Evolutionary conservation across 2,888 invertebrate genomes (phyloP), one percentile per base, ranked within the genome.

Genomic region (Zygothrica quintamaculata): DNA sequence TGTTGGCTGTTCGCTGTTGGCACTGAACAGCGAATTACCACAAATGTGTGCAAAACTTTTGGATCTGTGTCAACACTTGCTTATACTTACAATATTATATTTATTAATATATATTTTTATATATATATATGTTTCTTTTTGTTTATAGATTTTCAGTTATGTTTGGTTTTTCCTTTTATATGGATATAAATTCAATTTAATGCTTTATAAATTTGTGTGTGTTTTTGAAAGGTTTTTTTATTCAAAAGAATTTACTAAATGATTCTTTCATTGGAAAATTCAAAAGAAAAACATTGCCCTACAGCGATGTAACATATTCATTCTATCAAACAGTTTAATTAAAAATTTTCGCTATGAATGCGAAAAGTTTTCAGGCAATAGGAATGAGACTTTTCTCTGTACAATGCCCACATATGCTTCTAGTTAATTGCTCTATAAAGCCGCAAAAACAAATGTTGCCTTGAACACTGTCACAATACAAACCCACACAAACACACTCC

Each of bases 341-440:
- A 77, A 66, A 59, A 36, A 46, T 46, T 43, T 64, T 64, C 36
- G 22, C 47, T 15, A 36, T 31, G 53, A 42, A 34, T 56, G 48
- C 52, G 16, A 22, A 42, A 22, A 15, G 29, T 56, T 56, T 48
- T 29, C 4, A 8, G 39, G 34, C 11, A 29, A 46, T 43, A 25
- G 43, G 36, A 46, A 46, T 51, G 13, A 22, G 9, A 51, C 57
- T 62, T 65, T 62, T 67, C 51, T 64, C 44, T 52, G 58, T 58
- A 42, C 42, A 53, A 46, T 39, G 65, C 80, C 80, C 86, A 80
- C 88, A 88, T 84, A 42, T 88, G 88, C 73, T 87, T 68, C 48
- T 53, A 57, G 70, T 77, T 87, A 89, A 88, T 88, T 89, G 87
- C 78, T 79, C 71, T 76, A 75, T 76, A 82, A 84, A 82, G 76